Evolutionary conservation across 2,888 invertebrate species (phyloP).

Genomic region (Pachydiplax longipennis): DNA sequence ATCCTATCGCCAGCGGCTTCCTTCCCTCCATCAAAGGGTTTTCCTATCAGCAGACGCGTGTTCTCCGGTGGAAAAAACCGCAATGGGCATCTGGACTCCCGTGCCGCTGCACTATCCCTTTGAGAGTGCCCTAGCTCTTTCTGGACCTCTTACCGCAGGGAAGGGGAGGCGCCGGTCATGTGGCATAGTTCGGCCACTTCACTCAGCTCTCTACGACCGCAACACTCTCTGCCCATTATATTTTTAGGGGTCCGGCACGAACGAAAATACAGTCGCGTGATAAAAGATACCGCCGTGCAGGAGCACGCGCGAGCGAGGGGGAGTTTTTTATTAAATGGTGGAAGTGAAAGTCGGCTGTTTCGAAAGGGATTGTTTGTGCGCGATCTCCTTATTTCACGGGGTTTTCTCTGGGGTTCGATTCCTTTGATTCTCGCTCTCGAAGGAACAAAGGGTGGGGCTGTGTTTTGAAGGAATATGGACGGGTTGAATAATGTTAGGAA

Average conservation of each 20-base stretch:
- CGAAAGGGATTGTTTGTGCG: neutral
- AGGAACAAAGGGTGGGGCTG: neutral
- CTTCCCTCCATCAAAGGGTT: neutral
- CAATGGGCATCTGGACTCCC: constrained; percentile 28
- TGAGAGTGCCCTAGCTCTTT: neutral
- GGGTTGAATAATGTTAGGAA: too few species aligned
- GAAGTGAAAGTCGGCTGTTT: neutral
- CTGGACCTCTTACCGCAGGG: neutral
- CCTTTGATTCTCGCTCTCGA: neutral
- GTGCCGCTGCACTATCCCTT: neutral
- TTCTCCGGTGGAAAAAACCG: neutral
- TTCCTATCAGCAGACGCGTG: constrained; percentile 33
- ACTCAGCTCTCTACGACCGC: constrained; percentile 16
- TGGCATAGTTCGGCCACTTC: constrained; percentile 25
- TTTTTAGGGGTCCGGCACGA: neutral
- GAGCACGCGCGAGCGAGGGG: neutral
- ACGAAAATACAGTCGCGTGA: neutral
- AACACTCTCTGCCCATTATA: neutral
- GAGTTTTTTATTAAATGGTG: neutral
- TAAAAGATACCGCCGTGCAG: neutral
- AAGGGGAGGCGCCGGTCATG: neutral
- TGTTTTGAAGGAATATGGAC: neutral
- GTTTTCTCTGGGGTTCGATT: neutral
- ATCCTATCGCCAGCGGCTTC: neutral
- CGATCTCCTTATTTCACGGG: neutral